Evolutionary conservation across 2,797 vertebrate species (phyloP), one percentile per base, ranked within the genome.

Genomic region (Lagodon rhomboides): DNA sequence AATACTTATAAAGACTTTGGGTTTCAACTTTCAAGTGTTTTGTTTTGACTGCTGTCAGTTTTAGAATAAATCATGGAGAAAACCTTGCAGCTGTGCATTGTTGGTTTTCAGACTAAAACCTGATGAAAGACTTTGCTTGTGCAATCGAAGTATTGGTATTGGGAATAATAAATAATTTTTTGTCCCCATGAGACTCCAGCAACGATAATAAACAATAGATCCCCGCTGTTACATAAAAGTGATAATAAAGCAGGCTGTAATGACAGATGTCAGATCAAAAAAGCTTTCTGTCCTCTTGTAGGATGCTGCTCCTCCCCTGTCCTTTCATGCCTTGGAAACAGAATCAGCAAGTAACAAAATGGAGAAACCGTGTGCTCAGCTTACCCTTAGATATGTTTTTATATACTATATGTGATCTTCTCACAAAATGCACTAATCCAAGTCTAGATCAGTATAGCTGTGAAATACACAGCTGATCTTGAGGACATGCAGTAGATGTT

Each of bases 201-300:
- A 63, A 50, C 13, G 38, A 44, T 69, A 67, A 79, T 58, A 60
- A 86, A 79, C 53, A 64, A 54, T 64, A 62, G 62, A 54, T 79
- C 58, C 38, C 47, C 0, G 25, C 76, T 51, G 69, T 64, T 70
- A 6, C 53, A 44, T 68, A 46, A 60, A 59, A 69, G 10, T 59
- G 30, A 71, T 59, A 23, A 50, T 72, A 51, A 68, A 54, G 3
- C 55, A 68, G 73, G 53, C 61, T 79, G 74, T 47, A 60, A 73
- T 81, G 65, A 85, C 65, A 67, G 61, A 71, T 60, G 73, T 80
- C 67, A 25, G 22, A 71, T 67, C 46, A 81, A 56, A 78, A 63
- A 70, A 67, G 71, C 55, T 55, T 69, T 75, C 44, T 49, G 62
- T 63, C 13, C 66, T n/a, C 6, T 3, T 54, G 60, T 69, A 12